Conservation (phyloP, 2,113 vertebrate species). For the Syrmaticus mikado region DNA sequence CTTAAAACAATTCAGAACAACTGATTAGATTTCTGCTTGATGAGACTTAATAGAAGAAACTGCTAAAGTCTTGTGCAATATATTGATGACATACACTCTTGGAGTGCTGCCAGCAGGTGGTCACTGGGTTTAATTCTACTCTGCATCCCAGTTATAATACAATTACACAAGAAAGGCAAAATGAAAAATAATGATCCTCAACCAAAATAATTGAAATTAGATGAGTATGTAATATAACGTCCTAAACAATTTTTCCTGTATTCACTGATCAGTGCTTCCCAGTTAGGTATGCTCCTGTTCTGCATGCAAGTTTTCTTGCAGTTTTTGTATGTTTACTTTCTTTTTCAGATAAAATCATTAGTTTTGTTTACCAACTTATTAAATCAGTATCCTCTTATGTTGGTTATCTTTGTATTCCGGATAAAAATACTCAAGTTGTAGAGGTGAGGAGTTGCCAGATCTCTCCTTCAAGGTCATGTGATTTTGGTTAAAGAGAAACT, state of each 20-base stretch:
- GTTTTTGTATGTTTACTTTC: neutral
- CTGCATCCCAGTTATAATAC: neutral
- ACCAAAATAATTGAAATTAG: neutral
- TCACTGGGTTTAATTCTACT: conserved; percentile 7
- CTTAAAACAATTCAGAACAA: neutral
- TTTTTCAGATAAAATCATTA: neutral
- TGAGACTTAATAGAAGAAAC: neutral
- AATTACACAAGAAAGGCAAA: neutral
- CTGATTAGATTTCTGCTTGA: neutral
- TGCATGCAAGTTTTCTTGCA: neutral
- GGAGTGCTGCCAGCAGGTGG: neutral
- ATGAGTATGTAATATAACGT: neutral
- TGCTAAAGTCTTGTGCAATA: neutral
- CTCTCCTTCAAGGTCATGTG: neutral
- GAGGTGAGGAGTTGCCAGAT: neutral
- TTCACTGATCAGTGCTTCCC: neutral
- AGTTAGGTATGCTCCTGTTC: neutral
- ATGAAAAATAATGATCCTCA: neutral
- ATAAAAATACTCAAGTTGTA: neutral
- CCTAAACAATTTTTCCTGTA: neutral
- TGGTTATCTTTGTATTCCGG: neutral
- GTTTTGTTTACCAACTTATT: neutral
- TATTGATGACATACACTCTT: neutral
- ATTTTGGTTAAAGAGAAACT: neutral
- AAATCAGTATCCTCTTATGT: neutral